Conservation (phyloP, 1,140 invertebrate genomes). For the Matsumurasca onukii region DNA sequence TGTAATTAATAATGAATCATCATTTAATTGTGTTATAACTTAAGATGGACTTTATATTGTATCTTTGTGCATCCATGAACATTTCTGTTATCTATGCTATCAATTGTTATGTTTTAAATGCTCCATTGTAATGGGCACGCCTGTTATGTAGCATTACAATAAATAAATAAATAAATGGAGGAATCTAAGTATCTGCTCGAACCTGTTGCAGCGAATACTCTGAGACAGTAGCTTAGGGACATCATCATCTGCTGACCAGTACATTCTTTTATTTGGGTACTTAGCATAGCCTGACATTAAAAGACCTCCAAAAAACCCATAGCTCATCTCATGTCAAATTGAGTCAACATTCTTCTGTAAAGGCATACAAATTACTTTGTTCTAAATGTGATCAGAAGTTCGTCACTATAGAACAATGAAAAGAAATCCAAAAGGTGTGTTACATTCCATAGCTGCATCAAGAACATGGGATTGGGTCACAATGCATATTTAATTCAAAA, state of each 20-base stretch:
- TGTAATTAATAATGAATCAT: no score
- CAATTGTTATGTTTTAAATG: no score
- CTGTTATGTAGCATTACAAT: no score
- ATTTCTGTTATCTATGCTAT: no score
- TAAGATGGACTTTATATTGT: no score
- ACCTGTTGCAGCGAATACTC: slow-evolving; percentile 35
- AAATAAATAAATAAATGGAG: no score
- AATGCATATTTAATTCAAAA: not conserved
- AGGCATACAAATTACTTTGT: slow-evolving; percentile 28
- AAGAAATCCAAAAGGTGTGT: slow-evolving; percentile 23
- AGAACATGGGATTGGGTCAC: slow-evolving; percentile 17
- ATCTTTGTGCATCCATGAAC: no score
- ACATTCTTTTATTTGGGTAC: slow-evolving; percentile 38
- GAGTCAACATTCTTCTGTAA: slow-evolving; percentile 22
- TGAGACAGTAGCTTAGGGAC: slow-evolving; percentile 37
- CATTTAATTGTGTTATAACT: no score
- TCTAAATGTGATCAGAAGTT: slow-evolving; percentile 26
- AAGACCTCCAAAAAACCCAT: slow-evolving; percentile 37
- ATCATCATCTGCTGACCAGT: slow-evolving; percentile 34
- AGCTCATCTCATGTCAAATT: slow-evolving; percentile 35
- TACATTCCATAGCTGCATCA: slow-evolving; percentile 25
- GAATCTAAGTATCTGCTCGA: slow-evolving; percentile 40
- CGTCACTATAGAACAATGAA: slow-evolving; percentile 10
- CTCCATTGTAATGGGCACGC: no score
- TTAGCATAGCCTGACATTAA: slow-evolving; percentile 39